Evolutionary conservation across 2,888 invertebrate genomes (phyloP).

Genomic region (Branchipolynoe longqiensis): DNA sequence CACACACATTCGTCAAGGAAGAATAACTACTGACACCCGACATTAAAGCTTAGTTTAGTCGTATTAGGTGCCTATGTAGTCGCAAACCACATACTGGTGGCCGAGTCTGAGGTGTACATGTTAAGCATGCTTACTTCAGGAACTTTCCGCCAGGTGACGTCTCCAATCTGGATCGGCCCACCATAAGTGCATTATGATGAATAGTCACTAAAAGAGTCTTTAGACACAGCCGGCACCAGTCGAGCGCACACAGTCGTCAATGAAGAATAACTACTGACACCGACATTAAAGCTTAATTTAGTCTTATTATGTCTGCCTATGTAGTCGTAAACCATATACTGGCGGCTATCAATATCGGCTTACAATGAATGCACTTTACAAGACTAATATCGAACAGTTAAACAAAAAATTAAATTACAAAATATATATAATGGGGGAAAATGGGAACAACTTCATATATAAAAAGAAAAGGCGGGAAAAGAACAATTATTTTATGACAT

Average conservation of each 20-base stretch:
- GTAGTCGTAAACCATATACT: neutral
- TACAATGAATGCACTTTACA: neutral
- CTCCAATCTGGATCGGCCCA: too few species aligned
- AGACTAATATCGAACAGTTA: neutral
- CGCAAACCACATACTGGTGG: too few species aligned
- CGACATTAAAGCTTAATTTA: neutral
- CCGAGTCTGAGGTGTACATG: neutral
- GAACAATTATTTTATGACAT: too few species aligned
- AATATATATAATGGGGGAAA: too few species aligned
- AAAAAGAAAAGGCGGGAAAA: too few species aligned
- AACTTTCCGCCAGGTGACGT: neutral
- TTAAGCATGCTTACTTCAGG: neutral
- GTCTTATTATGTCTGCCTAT: neutral
- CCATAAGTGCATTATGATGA: neutral
- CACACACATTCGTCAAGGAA: neutral
- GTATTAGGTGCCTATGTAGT: too few species aligned
- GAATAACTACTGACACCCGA: too few species aligned
- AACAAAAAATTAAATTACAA: too few species aligned
- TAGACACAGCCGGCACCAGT: neutral
- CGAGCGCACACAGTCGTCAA: neutral
- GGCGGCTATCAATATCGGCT: neutral
- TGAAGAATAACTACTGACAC: neutral
- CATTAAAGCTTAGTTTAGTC: too few species aligned
- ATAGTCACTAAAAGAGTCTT: neutral
- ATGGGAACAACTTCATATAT: too few species aligned